Base-by-base conservation (phyloP, 2,888 invertebrate genomes). In the Melikaiella ostensackeni region DNA sequence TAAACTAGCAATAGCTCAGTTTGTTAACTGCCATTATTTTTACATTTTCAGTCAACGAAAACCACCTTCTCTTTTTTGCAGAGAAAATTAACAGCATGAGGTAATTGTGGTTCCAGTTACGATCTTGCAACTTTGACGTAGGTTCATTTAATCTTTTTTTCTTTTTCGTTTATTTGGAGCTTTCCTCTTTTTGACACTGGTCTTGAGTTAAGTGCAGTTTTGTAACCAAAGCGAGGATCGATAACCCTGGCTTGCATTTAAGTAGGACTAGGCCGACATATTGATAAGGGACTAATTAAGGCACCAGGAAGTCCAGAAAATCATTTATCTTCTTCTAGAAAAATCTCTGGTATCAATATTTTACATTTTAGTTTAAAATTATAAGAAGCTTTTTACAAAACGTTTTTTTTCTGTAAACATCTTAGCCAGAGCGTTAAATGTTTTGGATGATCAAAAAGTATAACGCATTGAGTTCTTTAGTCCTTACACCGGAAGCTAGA, bases 171-270 rank as follows among this genome's bases (percentile, higher is more conserved):
- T 35, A 33, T 57, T 74, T 59, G 74, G 59, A 38, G 38, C 35
- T 74, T 74, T 61, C 27, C 61, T 59, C 42, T 61, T 74, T 74
- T 74, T 61, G 61, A 59, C 38, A 74, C 38, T 70, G 70, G 33
- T 70, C 70, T 70, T 50, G 11, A n/a, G n/a, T 33, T 70, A 70
- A 70, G 70, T 55, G 50, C 46, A 30, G 50, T 70, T 70, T 50
- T 70, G n/a, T 50, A 50, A 33, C 50, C 33, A 55, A 70, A 70
- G 66, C 27, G 24, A 66, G 50, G 33, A 55, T 70, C 70, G 50
- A 70, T 70, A 70, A 70, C 46, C 27, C 46, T 55, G 50, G 50
- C 13, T 70, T 50, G 30, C 30, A 70, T 50, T 70, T 70, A 70
- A 70, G 50, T 70, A 46, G 46, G 50, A 70, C 50, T 33, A 50